Base-by-base conservation (phyloP, 2,113 vertebrate species). In the Oreamnos americanus region DNA sequence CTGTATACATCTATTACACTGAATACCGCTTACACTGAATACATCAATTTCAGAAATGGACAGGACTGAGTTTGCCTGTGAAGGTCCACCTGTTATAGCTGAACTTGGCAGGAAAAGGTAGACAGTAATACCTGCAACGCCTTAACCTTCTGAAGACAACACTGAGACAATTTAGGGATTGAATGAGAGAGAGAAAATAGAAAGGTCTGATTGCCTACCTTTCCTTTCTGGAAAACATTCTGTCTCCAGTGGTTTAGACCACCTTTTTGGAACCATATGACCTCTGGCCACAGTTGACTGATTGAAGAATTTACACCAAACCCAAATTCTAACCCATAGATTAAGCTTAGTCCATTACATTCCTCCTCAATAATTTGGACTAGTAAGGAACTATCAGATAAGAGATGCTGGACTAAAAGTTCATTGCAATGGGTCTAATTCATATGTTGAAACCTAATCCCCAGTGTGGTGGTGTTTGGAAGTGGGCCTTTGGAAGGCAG, bases 21-120 rank as follows among this genome's bases (percentile, higher is more conserved):
- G 36, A 17, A 53, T 94, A 67, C 88, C 82, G 47, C 71, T 91
- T 96, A 15, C 9, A 5, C 33, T 43, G 43, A 23, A 49, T 33
- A 97, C 76, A 85, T 17, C 16, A 36, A 94, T 91, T 96, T 92
- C 94, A 90, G 81, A 93, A 91, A 43, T n/a, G 45, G 89, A 83
- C 3, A 1, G 90, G 51, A 19, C 64, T 10, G 36, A 74, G 82
- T 28, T 74, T 85, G 51, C 45, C 76, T 36, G 81, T 21, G 36
- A 90, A 78, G n/a, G 51, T 51, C 16, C 49, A 60, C 25, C 33
- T 23, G 67, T 82, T 62, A 47, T 14, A 51, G 76, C 43, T 55
- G 4, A 83, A 55, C 19, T 43, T 21, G 33, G 28, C 64, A 64
- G 39, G n/a, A 88, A 84, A 47, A 86, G 51, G 33, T 49, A 62